Evolutionary conservation across 2,888 invertebrate species (phyloP), one percentile per base, ranked within the genome.

Genomic region (Ptychoptera albimana): DNA sequence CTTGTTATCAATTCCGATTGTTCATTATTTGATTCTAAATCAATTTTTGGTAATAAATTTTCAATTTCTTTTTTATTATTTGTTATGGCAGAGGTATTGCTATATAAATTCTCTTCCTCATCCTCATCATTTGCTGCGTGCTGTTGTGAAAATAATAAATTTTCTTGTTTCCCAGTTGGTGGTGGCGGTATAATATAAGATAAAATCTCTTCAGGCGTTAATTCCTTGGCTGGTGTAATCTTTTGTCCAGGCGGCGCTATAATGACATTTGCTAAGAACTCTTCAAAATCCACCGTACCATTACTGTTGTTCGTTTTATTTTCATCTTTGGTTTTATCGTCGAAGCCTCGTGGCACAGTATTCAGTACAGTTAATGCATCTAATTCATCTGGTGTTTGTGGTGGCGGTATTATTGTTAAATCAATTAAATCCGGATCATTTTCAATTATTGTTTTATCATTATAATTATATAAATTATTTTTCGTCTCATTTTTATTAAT

Each of bases 361-460:
- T 79, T 81, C 52, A 83, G 67, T 52, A 81, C 74, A 52, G 77
- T 74, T 55, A 81, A 67, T 50, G 77, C 73, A 60, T 84, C 83
- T 60, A 83, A 63, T 62, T 84, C 83, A 58, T 85, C 84, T 2
- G 86, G 86, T 14, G 86, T 86, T 57, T 80, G 79, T 1, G 88
- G 87, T 15, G 88, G 88, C 49, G 88, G 88, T 59, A 89, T 76
- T 57, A 85, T 73, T 44, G 88, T 87, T 63, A 89, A 71, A 68
- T 89, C 91, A 62, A 89, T 89, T 57, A 91, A 79, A 70, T 91
- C 89, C 37, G 83, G 82, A 62, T 89, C 89, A 55, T 79, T 71
- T 57, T 80, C 71, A 54, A 67, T 67, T 47, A 67, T 60, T 34
- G 64, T 62, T 39, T 66, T 66, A 47, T 61, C 66, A 39, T 62